phyloP scores from a whole-genome alignment of 1,140 invertebrate species.

The Dufourea novaeangliae region DNA sequence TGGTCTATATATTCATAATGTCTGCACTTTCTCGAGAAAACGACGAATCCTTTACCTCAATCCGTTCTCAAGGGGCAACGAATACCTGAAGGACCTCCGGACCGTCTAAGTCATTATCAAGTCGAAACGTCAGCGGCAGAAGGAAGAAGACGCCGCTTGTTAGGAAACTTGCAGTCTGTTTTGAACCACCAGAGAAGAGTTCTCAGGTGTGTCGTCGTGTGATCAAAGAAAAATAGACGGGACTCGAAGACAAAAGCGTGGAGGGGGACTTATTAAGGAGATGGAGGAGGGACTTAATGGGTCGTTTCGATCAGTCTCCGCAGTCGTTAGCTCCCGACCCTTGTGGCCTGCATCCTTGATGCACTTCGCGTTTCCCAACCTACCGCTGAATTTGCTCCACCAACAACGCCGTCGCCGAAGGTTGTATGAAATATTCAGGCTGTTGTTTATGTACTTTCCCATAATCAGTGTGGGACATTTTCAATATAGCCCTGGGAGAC shows the following conservation, averaged over 20 bases:
- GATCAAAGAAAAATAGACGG: constrained; percentile 41
- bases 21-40: background rate
- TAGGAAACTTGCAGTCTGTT: background rate
- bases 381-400: background rate
- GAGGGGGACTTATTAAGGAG: constrained; percentile 19
- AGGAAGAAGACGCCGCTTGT: background rate
- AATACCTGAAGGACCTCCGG: constrained; percentile 1
- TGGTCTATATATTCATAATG: background rate
- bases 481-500: too few relatives aligned
- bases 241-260: constrained; percentile 15
- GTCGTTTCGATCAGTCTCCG: background rate
- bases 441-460: background rate
- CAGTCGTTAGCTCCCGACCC: background rate
- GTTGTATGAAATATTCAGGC: background rate
- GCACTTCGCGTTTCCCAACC: background rate
- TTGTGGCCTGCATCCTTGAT: background rate
- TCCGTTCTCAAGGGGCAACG: background rate
- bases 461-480: too few relatives aligned
- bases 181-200: constrained; percentile 22
- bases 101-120: constrained; percentile 6
- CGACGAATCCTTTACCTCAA: background rate
- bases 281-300: constrained; percentile 3
- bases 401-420: background rate
- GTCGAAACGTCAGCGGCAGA: background rate
- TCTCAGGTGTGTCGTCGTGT: background rate